Percentiles rank a stretch among this genome's conserved stretches.
These are phyloP conservation scores for Neodiprion lecontei DNA, from an alignment of 1,140 invertebrate species.

Conservation along the genomic window DNA sequence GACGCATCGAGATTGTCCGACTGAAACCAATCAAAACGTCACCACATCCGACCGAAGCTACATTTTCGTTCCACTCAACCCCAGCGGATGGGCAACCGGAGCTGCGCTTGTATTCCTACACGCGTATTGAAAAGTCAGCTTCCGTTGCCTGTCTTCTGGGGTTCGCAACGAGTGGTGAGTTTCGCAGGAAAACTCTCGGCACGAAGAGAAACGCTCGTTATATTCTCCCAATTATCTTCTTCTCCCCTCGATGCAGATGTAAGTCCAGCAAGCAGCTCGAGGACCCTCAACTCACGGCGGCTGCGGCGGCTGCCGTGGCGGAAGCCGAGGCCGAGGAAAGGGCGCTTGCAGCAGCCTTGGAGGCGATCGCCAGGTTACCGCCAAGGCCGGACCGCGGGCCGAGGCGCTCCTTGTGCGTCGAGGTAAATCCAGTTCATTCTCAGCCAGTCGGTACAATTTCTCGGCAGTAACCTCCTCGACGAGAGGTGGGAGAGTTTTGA, in stretches of 20 bases:
- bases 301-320: slow-evolving; percentile 77
- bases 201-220: slow-evolving; percentile 47
- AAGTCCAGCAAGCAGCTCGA: slow-evolving; percentile 62
- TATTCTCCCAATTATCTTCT: background rate
- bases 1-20: too few species aligned
- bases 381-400: slow-evolving; percentile 56
- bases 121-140: too few species aligned
- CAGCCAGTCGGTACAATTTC: too few species aligned
- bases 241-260: slow-evolving; percentile 52
- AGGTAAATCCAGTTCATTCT: slow-evolving; percentile 35
- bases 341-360: slow-evolving; percentile 73
- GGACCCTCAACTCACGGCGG: slow-evolving; percentile 65
- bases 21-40: too few species aligned
- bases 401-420: slow-evolving; percentile 54
- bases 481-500: background rate
- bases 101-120: too few species aligned
- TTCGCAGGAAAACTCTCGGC: slow-evolving; percentile 45
- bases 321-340: slow-evolving; percentile 76
- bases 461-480: background rate
- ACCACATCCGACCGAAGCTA: too few species aligned
- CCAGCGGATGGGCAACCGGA: too few species aligned
- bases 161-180: too few species aligned
- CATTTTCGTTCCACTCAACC: too few species aligned
- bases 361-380: slow-evolving; percentile 69
- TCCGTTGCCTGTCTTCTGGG: too few species aligned